Conservation (phyloP, 2,797 vertebrate species). For the Hypotaenidia okinawae region DNA sequence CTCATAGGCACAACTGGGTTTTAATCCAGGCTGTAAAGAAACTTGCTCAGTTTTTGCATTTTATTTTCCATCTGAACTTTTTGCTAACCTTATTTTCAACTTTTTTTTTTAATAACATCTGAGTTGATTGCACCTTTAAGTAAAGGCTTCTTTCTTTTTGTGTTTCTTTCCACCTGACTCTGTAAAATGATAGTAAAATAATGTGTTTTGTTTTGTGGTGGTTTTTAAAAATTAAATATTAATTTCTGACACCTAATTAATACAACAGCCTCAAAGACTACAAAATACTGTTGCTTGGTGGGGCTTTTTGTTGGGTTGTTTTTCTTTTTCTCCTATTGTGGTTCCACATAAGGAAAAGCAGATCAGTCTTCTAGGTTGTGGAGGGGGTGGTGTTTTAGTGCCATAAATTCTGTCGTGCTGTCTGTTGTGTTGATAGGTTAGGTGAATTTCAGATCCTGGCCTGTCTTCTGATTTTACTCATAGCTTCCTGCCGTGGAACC, state of each 20-base stretch:
- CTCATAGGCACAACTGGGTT: slow-evolving; percentile 78
- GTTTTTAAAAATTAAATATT: neutral
- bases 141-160: slow-evolving; percentile 24
- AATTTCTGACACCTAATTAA: neutral
- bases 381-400: neutral
- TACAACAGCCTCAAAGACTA: neutral
- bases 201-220: neutral
- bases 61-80: slow-evolving; percentile 48
- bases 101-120: neutral
- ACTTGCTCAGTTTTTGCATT: slow-evolving; percentile 56
- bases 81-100: slow-evolving; percentile 44
- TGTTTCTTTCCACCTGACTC: slow-evolving; percentile 11
- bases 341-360: neutral
- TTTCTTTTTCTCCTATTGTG: neutral
- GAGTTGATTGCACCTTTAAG: neutral
- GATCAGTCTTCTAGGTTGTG: neutral
- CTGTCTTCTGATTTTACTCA: neutral
- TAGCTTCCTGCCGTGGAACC: neutral
- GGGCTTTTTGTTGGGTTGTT: neutral
- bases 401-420: neutral
- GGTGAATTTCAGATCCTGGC: neutral
- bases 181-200: slow-evolving; percentile 32
- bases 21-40: slow-evolving; percentile 66
- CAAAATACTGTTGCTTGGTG: neutral
- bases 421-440: neutral